A percentile compares a stretch with the other conserved stretches of the same genome.
These are phyloP conservation scores for Valencia hispanica DNA, from an alignment of 2,797 vertebrate species.

Conservation along the genomic window DNA sequence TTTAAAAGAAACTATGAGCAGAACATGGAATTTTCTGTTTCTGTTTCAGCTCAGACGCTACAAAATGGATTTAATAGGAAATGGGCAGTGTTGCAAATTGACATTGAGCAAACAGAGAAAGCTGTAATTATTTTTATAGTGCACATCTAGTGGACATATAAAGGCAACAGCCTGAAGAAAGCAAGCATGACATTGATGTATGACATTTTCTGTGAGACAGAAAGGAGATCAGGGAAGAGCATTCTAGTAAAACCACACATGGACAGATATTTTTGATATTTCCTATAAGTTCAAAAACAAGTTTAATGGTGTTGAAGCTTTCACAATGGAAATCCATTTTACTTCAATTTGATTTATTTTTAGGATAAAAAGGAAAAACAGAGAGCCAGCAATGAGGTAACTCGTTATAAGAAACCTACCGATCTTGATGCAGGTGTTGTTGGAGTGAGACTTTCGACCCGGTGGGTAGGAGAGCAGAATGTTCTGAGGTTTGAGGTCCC, in stretches of 20 bases:
- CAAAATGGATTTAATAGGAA: not conserved
- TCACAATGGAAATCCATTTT: not conserved
- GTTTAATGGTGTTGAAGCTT: not conserved
- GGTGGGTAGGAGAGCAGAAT: slow-evolving; percentile 90
- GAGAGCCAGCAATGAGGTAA: not conserved
- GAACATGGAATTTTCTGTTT: not conserved
- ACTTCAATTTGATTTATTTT: not conserved
- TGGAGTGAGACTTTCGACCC: slow-evolving; percentile 92
- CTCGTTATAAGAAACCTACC: slow-evolving; percentile 76
- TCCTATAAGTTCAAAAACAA: not conserved
- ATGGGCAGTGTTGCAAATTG: not conserved
- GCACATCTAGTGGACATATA: not conserved
- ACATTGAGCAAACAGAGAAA: not conserved
- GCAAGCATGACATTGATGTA: not conserved
- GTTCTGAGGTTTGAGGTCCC: slow-evolving; percentile 97
- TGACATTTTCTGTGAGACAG: not conserved
- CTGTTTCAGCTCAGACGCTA: not conserved
- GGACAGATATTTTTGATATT: not conserved
- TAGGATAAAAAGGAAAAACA: not conserved
- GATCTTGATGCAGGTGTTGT: slow-evolving; percentile 96
- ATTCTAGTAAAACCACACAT: not conserved
- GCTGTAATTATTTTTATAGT: not conserved
- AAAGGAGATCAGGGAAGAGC: not conserved
- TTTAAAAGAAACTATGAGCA: not conserved
- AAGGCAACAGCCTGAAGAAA: not conserved